phyloP scores from a whole-genome alignment of 1,140 invertebrate species.

The Batillaria attramentaria region DNA sequence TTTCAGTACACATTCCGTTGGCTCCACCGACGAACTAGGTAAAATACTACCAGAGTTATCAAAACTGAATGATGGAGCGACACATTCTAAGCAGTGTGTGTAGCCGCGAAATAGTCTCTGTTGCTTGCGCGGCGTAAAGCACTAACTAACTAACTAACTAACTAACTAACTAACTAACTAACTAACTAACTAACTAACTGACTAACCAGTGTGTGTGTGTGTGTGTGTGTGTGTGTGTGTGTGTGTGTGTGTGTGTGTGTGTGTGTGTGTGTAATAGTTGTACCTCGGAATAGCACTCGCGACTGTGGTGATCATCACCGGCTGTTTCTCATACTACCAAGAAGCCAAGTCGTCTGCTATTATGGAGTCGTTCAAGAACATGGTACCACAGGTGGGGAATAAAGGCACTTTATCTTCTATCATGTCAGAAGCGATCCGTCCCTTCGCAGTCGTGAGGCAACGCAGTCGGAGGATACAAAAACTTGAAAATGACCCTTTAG shows the following conservation, averaged over 20 bases:
- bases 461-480: neutral
- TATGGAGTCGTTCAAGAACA: conserved; percentile 74
- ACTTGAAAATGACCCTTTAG: neutral
- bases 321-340: conserved; percentile 73
- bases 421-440: neutral
- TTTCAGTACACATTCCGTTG: too few relatives aligned
- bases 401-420: neutral
- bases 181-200: too few relatives aligned
- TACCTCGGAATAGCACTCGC: conserved; percentile 73
- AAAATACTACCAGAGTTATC: too few relatives aligned
- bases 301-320: conserved; percentile 72
- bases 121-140: too few relatives aligned
- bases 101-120: too few relatives aligned
- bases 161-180: too few relatives aligned
- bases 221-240: conserved; percentile 19
- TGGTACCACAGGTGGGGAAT: conserved; percentile 68
- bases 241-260: conserved; percentile 11
- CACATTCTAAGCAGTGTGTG: too few relatives aligned
- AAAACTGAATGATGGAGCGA: too few relatives aligned
- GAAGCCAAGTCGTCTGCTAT: conserved; percentile 72
- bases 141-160: too few relatives aligned
- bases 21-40: too few relatives aligned
- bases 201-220: neutral
- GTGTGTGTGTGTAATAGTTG: conserved; percentile 56
- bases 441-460: neutral